Base-by-base conservation (phyloP, 2,113 vertebrate genomes). In the Nestor notabilis region DNA sequence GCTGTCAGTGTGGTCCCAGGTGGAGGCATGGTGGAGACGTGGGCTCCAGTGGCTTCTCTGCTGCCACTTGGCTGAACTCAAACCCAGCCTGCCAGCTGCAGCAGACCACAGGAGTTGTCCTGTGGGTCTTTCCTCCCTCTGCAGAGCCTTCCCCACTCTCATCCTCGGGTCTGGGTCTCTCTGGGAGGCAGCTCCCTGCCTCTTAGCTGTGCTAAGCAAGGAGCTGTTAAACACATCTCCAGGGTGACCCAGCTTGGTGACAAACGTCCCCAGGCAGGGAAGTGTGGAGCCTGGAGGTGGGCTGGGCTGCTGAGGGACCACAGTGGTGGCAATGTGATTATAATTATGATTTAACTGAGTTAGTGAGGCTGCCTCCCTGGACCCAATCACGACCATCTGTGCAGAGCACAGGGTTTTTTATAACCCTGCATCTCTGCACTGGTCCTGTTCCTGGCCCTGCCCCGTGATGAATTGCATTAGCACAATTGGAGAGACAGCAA, bases 111-210 rank as follows among this genome's bases (percentile, higher is more conserved):
- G 52, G 11, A 41, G 12, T 11, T 43, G 33, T 41, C 43, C 61
- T 37, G 61, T 25, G 43, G 46, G 0, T 37, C 4, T 75, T 75
- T 83, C 25, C 56, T 83, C 35, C 39, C 11, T 4, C 25, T 69
- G 23, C n/a, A 58, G 41, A 86, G 14, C 63, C 27, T 79, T 75
- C 12, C 27, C 31, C 7, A 0, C 13, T 39, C 71, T 35, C 0
- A 0, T 46, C 55, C 44, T 47, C 1, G 2, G 25, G 31, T 43
- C 13, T 0, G 0, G 31, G 5, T 37, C 61, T 76, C 55, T 39
- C 16, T 4, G 15, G 15, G 33, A 13, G 41, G 53, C 68, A 83
- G 49, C 17, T 47, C 58, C 44, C 10, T 63, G 65, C 47, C 39
- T 55, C 17, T 61, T 28, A 27, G 46, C 50, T 65, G 18, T 63